Conservation (phyloP, 2,888 invertebrate genomes). For the Patella pellucida region DNA sequence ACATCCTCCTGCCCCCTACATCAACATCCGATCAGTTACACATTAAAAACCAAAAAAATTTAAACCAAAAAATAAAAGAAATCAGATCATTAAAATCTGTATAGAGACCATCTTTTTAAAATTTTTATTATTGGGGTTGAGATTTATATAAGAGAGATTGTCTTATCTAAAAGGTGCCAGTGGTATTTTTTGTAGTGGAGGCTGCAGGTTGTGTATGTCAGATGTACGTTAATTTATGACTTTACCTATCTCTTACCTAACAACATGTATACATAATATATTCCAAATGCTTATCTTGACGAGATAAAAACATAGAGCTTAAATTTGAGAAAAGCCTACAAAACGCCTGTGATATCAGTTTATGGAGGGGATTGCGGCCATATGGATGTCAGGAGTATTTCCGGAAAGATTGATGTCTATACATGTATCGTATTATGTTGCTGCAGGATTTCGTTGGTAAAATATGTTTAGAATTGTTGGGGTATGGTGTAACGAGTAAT, state of each 20-base stretch:
- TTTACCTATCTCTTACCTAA: conserved; percentile 10
- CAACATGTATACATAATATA: conserved; percentile 11
- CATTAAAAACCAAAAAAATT: too few relatives aligned
- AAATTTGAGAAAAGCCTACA: not conserved
- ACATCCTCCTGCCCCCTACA: too few relatives aligned
- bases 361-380: conserved; percentile 1
- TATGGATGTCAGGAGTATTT: conserved; percentile 3
- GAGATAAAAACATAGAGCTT: not conserved
- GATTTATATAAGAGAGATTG: not conserved
- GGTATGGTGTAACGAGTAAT: too few relatives aligned
- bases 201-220: not conserved
- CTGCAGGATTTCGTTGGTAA: too few relatives aligned
- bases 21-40: too few relatives aligned
- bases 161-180: not conserved
- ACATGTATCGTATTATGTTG: not conserved
- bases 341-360: not conserved
- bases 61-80: too few relatives aligned
- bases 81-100: too few relatives aligned
- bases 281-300: conserved; percentile 6
- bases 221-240: not conserved
- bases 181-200: not conserved
- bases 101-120: too few relatives aligned
- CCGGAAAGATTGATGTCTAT: not conserved
- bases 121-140: too few relatives aligned
- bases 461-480: too few relatives aligned